Evolutionary conservation across 1,140 invertebrate species (phyloP).

Genomic region (Drosophila burlai): DNA sequence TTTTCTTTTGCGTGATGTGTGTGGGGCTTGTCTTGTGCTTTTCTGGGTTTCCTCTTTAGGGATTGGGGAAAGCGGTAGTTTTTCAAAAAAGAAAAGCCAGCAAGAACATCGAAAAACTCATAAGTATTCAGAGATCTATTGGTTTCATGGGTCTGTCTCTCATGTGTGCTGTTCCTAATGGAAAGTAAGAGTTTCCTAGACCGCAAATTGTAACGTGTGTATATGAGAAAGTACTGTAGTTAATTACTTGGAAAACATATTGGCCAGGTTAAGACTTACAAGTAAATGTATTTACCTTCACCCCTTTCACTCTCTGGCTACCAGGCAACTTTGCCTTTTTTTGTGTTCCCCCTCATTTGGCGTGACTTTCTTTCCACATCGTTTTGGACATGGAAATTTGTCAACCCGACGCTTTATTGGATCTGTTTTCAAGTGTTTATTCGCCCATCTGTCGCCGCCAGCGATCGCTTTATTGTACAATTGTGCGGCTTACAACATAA

Average conservation of each 20-base stretch:
- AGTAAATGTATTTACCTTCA: not conserved
- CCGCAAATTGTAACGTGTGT: not conserved
- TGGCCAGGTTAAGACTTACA: not conserved
- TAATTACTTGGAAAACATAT: not conserved
- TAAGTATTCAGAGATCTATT: not conserved
- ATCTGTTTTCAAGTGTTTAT: conserved; percentile 17
- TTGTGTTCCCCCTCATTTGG: conserved; percentile 23
- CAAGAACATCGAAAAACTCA: not conserved
- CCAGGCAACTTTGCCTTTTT: conserved; percentile 29
- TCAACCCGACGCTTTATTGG: conserved; percentile 52
- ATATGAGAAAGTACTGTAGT: not conserved
- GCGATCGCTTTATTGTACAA: conserved; percentile 72
- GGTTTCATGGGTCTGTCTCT: not conserved
- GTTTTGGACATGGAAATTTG: conserved; percentile 71
- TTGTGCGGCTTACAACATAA: conserved; percentile 77
- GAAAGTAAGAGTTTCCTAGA: conserved; percentile 1
- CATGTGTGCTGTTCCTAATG: not conserved
- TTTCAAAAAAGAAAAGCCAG: not conserved
- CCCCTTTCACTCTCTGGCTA: conserved; percentile 11
- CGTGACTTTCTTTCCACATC: conserved; percentile 60
- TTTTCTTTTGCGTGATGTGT: conserved; percentile 57
- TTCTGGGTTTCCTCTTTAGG: conserved; percentile 15
- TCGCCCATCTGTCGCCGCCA: conserved; percentile 24
- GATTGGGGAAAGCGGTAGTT: not conserved
- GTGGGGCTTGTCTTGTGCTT: conserved; percentile 21